Base-by-base conservation (phyloP, 2,888 invertebrate species). In the Hirtodrosophila cameraria region DNA sequence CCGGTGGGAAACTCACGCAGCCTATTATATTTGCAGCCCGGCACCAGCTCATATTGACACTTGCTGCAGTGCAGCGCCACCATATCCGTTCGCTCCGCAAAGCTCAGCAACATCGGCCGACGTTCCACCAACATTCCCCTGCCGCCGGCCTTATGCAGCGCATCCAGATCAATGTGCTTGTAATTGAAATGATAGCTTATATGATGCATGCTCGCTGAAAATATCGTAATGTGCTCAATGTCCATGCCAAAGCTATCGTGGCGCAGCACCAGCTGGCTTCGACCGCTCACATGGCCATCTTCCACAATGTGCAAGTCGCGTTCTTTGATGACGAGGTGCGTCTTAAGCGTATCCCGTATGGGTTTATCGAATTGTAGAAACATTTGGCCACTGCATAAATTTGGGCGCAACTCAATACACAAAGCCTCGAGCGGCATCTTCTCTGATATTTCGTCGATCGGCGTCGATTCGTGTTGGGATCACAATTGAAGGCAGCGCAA, bases 321-420 rank as follows among this genome's bases (percentile, higher is more conserved):
- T 23, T 75, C 64, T n/a, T 63, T 63, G 18, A 80, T 50, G 35
- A 75, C 25, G 11, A 80, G 42, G 53, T 59, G 63, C 23, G 46
- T 73, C 20, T 57, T 48, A 3, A 12, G 15, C 35, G 8, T n/a
- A 58, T 84, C 71, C n/a, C 62, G 53, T 1, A 87, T 55, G 12
- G 70, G 59, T 12, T 83, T 65, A 8, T 88, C 73, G 39, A 90
- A 89, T 16, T 77, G 75, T n/a, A 90, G 60, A 36, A 84, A 81
- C 2, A 87, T 87, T 67, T 85, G 81, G 50, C 89, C 90, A 55
- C 90, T 88, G 54, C 64, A 70, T 45, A 90, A 58, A 63, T 86
- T 86, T 45, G 86, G 88, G 25, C 90, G 90, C 58, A 90, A 63
- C 50, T 90, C 90, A 41, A 90, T 80, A 59, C 85, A 85, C 45